These are phyloP conservation scores for Psittacus erithacus DNA, from an alignment of 2,113 vertebrate genomes.

Conservation along the genomic window DNA sequence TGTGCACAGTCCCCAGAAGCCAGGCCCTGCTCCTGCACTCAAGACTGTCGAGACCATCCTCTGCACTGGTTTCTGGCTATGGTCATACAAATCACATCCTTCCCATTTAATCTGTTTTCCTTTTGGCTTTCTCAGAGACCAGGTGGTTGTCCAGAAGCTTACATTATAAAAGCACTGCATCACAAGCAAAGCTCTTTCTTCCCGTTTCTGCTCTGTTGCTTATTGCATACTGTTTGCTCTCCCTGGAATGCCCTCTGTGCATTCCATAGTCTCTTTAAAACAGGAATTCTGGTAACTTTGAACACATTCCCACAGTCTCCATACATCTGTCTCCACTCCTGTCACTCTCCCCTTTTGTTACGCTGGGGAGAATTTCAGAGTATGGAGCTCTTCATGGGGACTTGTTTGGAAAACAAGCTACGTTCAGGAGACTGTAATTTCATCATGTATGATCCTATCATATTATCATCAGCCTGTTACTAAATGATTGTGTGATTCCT, in stretches of 20 bases:
- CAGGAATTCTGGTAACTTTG: neutral
- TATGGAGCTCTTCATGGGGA: neutral
- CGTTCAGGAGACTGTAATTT: neutral
- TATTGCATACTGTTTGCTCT: neutral
- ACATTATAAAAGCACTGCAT: rapidly evolving
- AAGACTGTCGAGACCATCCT: too few relatives aligned
- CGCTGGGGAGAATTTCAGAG: neutral
- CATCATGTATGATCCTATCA: rapidly evolving
- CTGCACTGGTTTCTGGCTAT: neutral
- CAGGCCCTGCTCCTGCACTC: neutral
- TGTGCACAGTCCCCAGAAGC: neutral
- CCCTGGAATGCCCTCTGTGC: neutral
- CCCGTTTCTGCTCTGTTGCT: neutral
- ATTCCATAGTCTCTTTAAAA: neutral
- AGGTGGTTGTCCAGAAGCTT: neutral
- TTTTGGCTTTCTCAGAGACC: neutral
- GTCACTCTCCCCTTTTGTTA: neutral
- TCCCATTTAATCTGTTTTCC: neutral
- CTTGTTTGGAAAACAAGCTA: neutral
- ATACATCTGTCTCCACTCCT: neutral
- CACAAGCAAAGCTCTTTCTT: neutral
- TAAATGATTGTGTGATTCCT: rapidly evolving
- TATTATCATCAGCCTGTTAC: too few relatives aligned
- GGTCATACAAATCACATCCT: rapidly evolving
- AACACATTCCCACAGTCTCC: neutral